A percentile compares a stretch with the other conserved stretches of the same genome.
Conservation (phyloP, 2,113 vertebrate species). For the Petrocephalus zakoni region DNA sequence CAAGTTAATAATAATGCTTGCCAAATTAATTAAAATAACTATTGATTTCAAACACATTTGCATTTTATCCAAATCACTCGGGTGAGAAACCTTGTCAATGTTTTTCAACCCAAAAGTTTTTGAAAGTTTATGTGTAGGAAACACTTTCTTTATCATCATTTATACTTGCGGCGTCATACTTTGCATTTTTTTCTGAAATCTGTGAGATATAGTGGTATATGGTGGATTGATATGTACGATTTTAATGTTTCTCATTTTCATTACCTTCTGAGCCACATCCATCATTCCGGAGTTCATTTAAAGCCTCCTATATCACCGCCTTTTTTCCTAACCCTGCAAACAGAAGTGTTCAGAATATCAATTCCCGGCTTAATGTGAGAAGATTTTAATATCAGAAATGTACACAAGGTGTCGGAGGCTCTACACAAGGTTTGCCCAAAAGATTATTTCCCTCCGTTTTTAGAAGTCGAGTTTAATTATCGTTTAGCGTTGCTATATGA, state of each 20-base stretch:
- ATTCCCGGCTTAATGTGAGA: conserved; percentile 39
- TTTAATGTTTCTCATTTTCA: conserved; percentile 80
- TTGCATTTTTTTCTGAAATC: conserved; percentile 50
- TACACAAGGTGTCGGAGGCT: conserved; percentile 35
- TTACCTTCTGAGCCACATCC: conserved; percentile 67
- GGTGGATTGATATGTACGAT: conserved; percentile 69
- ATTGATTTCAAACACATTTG: neutral
- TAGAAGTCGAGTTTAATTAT: conserved; percentile 24
- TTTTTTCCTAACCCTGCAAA: conserved; percentile 66
- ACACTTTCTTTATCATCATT: neutral
- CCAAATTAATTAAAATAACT: neutral
- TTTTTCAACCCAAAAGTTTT: neutral
- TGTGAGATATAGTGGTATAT: conserved; percentile 65
- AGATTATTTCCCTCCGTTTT: neutral
- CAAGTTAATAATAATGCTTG: neutral
- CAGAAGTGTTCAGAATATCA: conserved; percentile 51
- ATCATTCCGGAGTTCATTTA: conserved; percentile 71
- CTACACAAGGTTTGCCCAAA: neutral
- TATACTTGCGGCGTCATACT: neutral
- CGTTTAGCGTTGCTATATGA: neutral
- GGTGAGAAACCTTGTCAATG: neutral
- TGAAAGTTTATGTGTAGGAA: neutral
- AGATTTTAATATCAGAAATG: conserved; percentile 60
- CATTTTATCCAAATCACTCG: neutral
- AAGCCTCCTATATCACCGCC: conserved; percentile 71